Evolutionary conservation across 2,113 vertebrate species (phyloP).

Genomic region (Tychaedon coryphoeus): DNA sequence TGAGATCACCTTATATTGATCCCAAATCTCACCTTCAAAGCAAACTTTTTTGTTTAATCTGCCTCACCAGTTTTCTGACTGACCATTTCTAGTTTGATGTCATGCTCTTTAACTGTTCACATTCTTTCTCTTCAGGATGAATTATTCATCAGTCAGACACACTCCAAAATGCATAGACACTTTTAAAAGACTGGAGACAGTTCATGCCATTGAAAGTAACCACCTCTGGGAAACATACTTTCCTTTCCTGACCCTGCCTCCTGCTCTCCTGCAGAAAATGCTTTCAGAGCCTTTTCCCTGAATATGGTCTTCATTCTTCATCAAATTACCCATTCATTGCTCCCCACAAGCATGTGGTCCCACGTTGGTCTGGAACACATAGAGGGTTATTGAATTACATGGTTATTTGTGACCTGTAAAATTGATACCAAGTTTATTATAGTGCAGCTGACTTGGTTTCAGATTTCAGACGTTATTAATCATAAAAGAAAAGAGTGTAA

Average conservation of each 20-base stretch:
- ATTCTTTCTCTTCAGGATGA: neutral
- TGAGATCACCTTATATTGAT: neutral
- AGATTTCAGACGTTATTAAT: conserved; percentile 65
- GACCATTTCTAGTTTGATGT: neutral
- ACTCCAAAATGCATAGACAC: neutral
- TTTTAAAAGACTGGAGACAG: neutral
- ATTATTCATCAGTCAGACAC: neutral
- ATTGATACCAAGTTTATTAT: conserved; percentile 69
- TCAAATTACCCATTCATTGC: conserved; percentile 41
- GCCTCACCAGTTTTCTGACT: neutral
- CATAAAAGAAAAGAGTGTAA: conserved; percentile 47
- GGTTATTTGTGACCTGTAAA: conserved; percentile 71
- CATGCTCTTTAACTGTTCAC: neutral
- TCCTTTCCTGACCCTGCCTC: neutral
- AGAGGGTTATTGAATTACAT: conserved; percentile 68
- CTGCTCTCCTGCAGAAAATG: neutral
- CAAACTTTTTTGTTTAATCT: neutral
- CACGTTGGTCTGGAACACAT: conserved; percentile 24
- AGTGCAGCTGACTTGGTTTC: conserved; percentile 65
- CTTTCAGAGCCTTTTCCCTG: neutral
- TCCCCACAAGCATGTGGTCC: conserved; percentile 23
- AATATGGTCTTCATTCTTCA: conserved; percentile 19
- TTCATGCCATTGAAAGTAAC: neutral
- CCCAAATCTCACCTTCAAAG: neutral
- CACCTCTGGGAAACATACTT: neutral